Base-by-base conservation (phyloP, 2,888 invertebrate genomes). In the Eupithecia pulchellata region DNA sequence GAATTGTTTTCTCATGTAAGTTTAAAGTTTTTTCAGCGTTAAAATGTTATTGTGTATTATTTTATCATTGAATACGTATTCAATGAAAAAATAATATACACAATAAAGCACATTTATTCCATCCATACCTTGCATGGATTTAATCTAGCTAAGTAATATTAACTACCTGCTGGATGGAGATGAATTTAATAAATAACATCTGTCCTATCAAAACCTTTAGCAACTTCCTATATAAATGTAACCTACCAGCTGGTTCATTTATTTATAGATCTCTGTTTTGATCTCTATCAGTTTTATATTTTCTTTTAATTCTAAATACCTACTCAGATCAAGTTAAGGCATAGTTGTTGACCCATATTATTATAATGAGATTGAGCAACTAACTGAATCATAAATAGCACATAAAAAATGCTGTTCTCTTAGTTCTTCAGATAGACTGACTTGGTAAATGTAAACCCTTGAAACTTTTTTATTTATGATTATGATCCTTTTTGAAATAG, bases 1-100 rank as follows among this genome's bases (percentile, higher is more conserved):
- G 95, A 95, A 87, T 93, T 96, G 84, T 97, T 96, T 92, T 95
- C 92, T 81, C 97, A 97, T 90, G 96, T 96, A 92, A 94, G 95
- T 94, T 83, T 81, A 74, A 57, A 94, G 4, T 1, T 52, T 25
- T 52, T 25, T 52, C 52, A 52, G 47, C 11, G 1, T 6, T 47
- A 6, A 17, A 39, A 47, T 13, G 20, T 4, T 47, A 4, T 47
- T 47, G 20, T 9, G 20, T 47, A 20, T 52, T 52, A 20, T 25
- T 25, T 20, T 47, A 25, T 52, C 13, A 25, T 3, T 47, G 11
- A 25, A 25, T 20, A 39, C 25, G 25, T 52, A n/a, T n/a, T n/a
- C n/a, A n/a, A n/a, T n/a, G n/a, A n/a, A n/a, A n/a, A n/a, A n/a
- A n/a, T n/a, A n/a, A n/a, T n/a, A n/a, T n/a, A n/a, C n/a, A n/a